Evolutionary conservation across 1,140 invertebrate species (phyloP).

Genomic region (Macrotrachela quadricornifera): DNA sequence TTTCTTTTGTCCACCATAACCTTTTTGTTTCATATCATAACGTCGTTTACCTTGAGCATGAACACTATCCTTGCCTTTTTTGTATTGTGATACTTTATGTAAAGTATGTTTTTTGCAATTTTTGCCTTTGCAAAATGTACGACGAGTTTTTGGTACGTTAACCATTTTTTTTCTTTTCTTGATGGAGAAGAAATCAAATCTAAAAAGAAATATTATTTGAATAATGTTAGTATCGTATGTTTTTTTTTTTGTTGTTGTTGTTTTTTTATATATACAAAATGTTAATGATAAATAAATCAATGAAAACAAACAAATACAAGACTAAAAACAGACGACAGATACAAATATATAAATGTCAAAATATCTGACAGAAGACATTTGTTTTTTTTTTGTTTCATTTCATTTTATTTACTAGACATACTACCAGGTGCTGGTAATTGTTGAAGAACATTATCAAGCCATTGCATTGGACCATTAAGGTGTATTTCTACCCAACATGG

Average conservation of each 20-base stretch:
- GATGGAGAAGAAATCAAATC: too few relatives aligned
- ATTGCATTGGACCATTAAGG: conserved; percentile 66
- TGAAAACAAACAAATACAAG: too few relatives aligned
- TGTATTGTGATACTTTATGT: conserved; percentile 99
- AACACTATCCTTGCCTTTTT: conserved; percentile 73
- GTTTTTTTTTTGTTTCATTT: too few relatives aligned
- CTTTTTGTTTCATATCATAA: conserved; percentile 96
- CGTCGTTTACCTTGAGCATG: conserved; percentile 47
- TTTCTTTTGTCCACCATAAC: conserved; percentile 98
- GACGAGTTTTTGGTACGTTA: conserved; percentile 89
- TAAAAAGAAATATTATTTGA: too few relatives aligned
- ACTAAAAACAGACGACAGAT: too few relatives aligned
- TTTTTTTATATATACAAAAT: too few relatives aligned
- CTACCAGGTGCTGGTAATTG: conserved; percentile 5
- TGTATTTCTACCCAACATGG: conserved; percentile 90
- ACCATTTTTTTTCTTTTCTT: conserved; percentile 37
- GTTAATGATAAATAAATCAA: too few relatives aligned
- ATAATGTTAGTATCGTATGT: too few relatives aligned
- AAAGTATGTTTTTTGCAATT: conserved; percentile 95
- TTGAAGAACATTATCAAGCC: conserved; percentile 62
- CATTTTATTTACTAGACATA: background rate
- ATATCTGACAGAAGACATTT: too few relatives aligned
- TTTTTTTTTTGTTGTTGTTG: too few relatives aligned
- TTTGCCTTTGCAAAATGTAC: conserved; percentile 73
- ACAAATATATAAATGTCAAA: too few relatives aligned